A percentile compares a stretch with the other conserved stretches of the same genome.
Conservation (phyloP, 2,113 vertebrate species). For the Piprites chloris region DNA sequence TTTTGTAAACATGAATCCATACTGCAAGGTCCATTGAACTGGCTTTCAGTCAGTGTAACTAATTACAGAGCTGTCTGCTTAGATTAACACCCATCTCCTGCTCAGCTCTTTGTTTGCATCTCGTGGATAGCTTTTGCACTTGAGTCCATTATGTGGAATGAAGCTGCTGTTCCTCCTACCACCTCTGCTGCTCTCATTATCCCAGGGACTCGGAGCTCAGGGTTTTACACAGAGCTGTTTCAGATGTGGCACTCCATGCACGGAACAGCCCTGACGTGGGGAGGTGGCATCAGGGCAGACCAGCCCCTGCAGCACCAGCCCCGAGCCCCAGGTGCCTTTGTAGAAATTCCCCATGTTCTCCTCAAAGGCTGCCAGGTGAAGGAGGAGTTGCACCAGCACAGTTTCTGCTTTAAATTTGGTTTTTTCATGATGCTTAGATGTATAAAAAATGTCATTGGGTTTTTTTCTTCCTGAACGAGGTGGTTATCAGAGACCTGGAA, state of each 20-base stretch:
- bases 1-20: not conserved
- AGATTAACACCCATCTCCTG: not conserved
- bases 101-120: not conserved
- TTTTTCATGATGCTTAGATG: not conserved
- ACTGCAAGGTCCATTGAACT: slow-evolving; percentile 34
- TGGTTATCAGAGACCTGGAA: not conserved
- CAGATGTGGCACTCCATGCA: not conserved
- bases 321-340: not conserved
- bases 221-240: not conserved
- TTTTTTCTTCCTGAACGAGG: not conserved
- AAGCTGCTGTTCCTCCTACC: not conserved
- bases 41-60: slow-evolving; percentile 14
- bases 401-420: not conserved
- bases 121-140: not conserved
- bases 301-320: not conserved
- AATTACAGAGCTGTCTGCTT: slow-evolving; percentile 62
- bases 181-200: not conserved
- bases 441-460: not conserved
- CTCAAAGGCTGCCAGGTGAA: not conserved
- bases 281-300: not conserved
- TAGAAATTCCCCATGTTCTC: slow-evolving; percentile 27
- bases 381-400: not conserved
- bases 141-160: not conserved
- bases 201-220: not conserved
- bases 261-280: not conserved